Evolutionary conservation across 2,113 vertebrate genomes (phyloP).

Genomic region (Dendropsophus ebraccatus): DNA sequence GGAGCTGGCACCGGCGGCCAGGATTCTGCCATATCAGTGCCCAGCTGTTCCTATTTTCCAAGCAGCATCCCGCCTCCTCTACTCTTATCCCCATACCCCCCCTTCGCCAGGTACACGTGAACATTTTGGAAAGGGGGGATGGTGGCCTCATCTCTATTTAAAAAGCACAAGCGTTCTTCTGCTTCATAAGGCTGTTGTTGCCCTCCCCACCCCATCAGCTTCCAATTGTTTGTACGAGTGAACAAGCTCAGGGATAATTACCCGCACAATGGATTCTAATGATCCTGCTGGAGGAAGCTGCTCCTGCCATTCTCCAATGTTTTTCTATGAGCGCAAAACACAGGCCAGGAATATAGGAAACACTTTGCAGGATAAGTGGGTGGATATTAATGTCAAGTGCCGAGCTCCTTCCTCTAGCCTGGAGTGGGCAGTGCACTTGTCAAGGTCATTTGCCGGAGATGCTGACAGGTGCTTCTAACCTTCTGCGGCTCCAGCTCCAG

Average conservation of each 20-base stretch:
- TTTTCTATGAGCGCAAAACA: conserved; percentile 33
- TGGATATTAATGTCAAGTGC: conserved; percentile 56
- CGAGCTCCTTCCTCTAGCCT: conserved; percentile 9
- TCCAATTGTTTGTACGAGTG: conserved; percentile 69
- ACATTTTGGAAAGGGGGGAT: conserved; percentile 46
- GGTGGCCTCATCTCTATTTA: conserved; percentile 71
- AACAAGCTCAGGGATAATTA: conserved; percentile 70
- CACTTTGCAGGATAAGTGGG: conserved; percentile 49
- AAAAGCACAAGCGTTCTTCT: conserved; percentile 65
- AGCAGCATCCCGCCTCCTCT: conserved; percentile 55
- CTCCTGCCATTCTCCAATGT: conserved; percentile 8
- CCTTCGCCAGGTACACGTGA: conserved; percentile 63
- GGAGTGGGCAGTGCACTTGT: conserved; percentile 5
- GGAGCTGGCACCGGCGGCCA: conserved; percentile 57
- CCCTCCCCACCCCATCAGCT: conserved; percentile 59
- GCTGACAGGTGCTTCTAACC: conserved; percentile 3
- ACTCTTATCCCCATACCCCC: conserved; percentile 16
- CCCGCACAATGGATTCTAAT: conserved; percentile 54
- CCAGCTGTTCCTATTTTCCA: conserved; percentile 65
- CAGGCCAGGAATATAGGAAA: conserved; percentile 44
- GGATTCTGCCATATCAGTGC: conserved; percentile 60
- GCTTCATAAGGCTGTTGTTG: conserved; percentile 66
- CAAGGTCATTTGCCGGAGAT: conserved; percentile 24
- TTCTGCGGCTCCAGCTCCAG: not conserved
- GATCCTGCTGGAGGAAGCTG: conserved; percentile 40